Percentiles rank a stretch among this genome's conserved stretches.
phyloP scores from a whole-genome alignment of 1,140 invertebrate genomes.

The Asbolus verrucosus region DNA sequence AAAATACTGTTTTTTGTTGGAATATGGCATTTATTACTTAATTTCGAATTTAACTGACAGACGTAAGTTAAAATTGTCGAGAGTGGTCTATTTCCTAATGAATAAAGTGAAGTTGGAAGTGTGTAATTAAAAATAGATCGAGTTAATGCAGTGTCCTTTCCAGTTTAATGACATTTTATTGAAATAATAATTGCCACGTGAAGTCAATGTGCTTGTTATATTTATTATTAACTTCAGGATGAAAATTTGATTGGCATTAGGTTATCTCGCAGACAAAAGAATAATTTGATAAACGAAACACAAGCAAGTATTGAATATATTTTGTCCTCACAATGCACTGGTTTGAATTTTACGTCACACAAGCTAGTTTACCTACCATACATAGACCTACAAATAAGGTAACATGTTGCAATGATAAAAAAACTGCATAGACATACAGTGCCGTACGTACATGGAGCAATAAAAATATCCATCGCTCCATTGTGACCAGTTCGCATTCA shows the following conservation, averaged over 20 bases:
- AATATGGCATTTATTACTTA: conserved; percentile 18
- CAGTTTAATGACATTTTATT: too few species aligned
- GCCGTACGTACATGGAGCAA: conserved; percentile 15
- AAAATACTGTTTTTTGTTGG: conserved; percentile 1
- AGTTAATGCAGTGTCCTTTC: too few species aligned
- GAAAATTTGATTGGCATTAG: too few species aligned
- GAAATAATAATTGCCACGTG: not conserved
- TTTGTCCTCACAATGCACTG: conserved; percentile 10
- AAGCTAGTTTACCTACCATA: conserved; percentile 21
- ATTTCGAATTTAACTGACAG: conserved; percentile 16
- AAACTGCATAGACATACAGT: conserved; percentile 25
- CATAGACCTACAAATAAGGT: conserved; percentile 26
- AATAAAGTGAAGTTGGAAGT: too few species aligned
- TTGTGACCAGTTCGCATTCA: not conserved
- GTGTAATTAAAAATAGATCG: too few species aligned
- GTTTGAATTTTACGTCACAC: conserved; percentile 11
- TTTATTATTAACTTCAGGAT: too few species aligned
- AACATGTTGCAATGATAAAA: conserved; percentile 22
- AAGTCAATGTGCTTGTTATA: too few species aligned
- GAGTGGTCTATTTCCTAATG: not conserved
- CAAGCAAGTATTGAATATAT: not conserved
- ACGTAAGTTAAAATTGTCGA: not conserved
- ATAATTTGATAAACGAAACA: not conserved
- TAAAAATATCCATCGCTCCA: conserved; percentile 31
- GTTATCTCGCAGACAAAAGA: conserved; percentile 18